phyloP scores from a whole-genome alignment of 2,888 invertebrate genomes.

The Petrolisthes cinctipes region DNA sequence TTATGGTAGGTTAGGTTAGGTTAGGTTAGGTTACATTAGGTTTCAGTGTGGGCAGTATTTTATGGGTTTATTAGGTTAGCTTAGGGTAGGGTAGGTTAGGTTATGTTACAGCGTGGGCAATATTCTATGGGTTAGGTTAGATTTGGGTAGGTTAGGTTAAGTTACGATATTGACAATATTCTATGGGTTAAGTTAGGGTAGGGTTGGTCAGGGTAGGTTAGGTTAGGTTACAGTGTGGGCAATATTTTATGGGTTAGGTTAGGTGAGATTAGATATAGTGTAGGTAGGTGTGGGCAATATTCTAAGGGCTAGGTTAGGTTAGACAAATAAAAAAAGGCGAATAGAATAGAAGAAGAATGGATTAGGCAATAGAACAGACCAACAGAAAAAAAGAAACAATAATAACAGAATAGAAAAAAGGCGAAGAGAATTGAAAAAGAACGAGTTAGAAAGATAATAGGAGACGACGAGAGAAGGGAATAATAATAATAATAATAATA shows the following conservation, averaged over 20 bases:
- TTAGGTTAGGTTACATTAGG: too few species aligned
- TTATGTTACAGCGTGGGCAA: neutral
- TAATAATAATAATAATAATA: conserved; percentile 7
- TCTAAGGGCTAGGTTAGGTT: neutral
- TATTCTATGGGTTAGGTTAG: neutral
- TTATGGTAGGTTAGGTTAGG: too few species aligned
- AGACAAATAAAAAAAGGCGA: neutral
- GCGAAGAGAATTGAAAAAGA: neutral
- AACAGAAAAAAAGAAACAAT: neutral
- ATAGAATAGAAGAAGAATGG: neutral
- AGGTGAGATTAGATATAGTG: neutral
- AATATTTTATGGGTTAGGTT: too few species aligned
- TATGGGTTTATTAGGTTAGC: too few species aligned
- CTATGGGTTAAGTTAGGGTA: too few species aligned
- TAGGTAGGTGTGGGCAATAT: neutral
- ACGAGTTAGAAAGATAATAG: neutral
- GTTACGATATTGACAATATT: neutral
- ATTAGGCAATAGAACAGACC: neutral
- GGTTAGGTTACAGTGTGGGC: too few species aligned
- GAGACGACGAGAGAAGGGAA: neutral
- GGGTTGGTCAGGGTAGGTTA: too few species aligned
- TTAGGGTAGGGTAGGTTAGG: too few species aligned
- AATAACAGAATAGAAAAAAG: neutral
- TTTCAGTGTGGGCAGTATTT: too few species aligned
- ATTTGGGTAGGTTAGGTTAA: neutral